phyloP scores from a whole-genome alignment of 2,113 vertebrate genomes.

The Mionectes macconnelli region DNA sequence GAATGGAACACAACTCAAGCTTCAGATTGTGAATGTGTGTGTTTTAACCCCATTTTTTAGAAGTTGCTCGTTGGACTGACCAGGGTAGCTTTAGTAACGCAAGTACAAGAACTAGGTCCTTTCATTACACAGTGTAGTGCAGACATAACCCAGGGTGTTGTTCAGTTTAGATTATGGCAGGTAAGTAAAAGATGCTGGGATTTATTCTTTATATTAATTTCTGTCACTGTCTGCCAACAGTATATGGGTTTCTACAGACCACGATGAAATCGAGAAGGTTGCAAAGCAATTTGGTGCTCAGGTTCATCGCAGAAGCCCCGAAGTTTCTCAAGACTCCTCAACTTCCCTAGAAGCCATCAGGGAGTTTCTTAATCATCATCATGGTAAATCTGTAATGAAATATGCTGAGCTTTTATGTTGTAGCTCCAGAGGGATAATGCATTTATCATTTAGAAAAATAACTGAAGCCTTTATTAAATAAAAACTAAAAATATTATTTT shows the following conservation, averaged over 20 bases:
- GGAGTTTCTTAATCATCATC: constrained; percentile 82
- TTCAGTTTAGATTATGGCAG: not conserved
- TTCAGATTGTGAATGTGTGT: not conserved
- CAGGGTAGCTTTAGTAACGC: not conserved
- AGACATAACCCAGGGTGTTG: not conserved
- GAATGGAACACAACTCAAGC: not conserved
- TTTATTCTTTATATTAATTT: not conserved
- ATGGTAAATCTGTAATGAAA: constrained; percentile 66
- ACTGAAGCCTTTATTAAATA: not conserved
- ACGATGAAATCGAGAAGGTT: constrained; percentile 87
- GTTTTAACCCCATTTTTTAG: not conserved
- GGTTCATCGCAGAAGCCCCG: constrained; percentile 85
- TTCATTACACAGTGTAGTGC: not conserved
- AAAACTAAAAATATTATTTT: not conserved
- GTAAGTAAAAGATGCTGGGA: not conserved
- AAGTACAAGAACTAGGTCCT: not conserved
- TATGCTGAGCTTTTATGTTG: not conserved
- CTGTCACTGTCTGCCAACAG: constrained; percentile 66
- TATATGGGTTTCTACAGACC: constrained; percentile 95
- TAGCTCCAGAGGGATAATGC: not conserved
- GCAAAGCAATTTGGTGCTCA: constrained; percentile 81
- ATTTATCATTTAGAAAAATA: not conserved
- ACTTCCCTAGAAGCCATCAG: constrained; percentile 88
- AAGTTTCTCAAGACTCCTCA: constrained; percentile 88
- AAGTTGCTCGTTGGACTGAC: not conserved